Evolutionary conservation across 1,140 invertebrate genomes (phyloP), one percentile per base, ranked within the genome.

Genomic region (Rhagoletis pomonella): DNA sequence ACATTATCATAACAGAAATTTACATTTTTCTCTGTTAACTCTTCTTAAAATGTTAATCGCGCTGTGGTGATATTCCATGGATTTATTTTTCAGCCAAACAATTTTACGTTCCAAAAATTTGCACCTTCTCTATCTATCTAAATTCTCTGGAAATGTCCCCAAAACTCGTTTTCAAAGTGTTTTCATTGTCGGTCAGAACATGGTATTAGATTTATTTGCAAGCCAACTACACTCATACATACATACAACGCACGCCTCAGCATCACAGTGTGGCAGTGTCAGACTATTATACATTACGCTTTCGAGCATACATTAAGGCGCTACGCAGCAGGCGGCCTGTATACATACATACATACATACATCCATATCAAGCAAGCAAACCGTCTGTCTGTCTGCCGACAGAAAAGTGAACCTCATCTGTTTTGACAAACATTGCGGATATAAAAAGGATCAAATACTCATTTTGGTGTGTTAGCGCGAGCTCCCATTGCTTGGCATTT

Each of bases 391-490:
- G 42, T 4, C 10, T 85, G 87, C 47, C 73, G 19, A 47, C 73
- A 81, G 17, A 55, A 81, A 81, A 81, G 87, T 85, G 87, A 88
- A 84, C 73, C 87, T 88, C 87, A 88, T 88, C 87, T 88, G 87
- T 88, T 88, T 87, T 86, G 87, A 81, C 87, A 86, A 88, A 88
- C 85, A 88, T 88, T 88, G 67, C 86, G 87, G 87, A 88, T 88
- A 88, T 88, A 88, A 88, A 88, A 88, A 64, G 87, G 87, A 88
- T 88, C 87, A 88, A 88, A 88, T 88, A 87, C 87, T 88, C 86
- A 88, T 88, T 88, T 88, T 86, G 85, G 85, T 88, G 86, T 86
- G 67, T 85, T 77, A 86, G 65, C 85, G 86, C 64, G 10, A 69
- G 60, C 42, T 65, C 86, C 65, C 67, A 86, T 64, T 65, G 59